Evolutionary conservation across 1,140 invertebrate genomes (phyloP).

Genomic region (Aphis craccivora): DNA sequence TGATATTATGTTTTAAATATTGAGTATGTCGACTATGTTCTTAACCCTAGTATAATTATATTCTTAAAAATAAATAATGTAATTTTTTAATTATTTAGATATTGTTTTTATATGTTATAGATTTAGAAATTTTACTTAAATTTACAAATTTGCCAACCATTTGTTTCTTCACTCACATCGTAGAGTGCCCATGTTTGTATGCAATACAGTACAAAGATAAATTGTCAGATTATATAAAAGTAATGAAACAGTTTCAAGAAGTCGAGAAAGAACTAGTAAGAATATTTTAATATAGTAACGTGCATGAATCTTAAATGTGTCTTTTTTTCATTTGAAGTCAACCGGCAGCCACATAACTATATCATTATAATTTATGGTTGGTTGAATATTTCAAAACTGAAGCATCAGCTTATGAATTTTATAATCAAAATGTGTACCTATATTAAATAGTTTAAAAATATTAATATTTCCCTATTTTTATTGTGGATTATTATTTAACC

Average conservation of each 20-base stretch:
- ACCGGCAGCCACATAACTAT: no score
- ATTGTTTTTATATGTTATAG: conserved; percentile 60
- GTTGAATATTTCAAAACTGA: neutral
- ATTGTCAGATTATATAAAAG: conserved; percentile 62
- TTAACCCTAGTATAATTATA: neutral
- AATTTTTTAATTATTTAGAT: neutral
- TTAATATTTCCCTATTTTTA: neutral
- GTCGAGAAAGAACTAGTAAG: conserved; percentile 64
- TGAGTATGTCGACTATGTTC: neutral
- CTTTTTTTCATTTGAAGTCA: neutral
- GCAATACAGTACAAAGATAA: conserved; percentile 62
- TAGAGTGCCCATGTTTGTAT: conserved; percentile 69
- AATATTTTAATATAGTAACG: neutral
- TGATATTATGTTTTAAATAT: neutral
- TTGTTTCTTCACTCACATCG: conserved; percentile 64
- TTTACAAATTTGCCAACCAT: conserved; percentile 62
- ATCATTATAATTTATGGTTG: neutral
- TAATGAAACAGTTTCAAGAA: conserved; percentile 65
- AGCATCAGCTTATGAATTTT: neutral
- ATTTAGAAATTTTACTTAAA: conserved; percentile 63
- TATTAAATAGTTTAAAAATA: neutral
- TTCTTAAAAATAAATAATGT: neutral
- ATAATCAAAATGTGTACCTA: neutral
- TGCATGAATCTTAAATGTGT: neutral
- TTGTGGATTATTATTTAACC: neutral